These are phyloP conservation scores for Mungos mungo DNA, from an alignment of 2,113 vertebrate species.

Conservation along the genomic window DNA sequence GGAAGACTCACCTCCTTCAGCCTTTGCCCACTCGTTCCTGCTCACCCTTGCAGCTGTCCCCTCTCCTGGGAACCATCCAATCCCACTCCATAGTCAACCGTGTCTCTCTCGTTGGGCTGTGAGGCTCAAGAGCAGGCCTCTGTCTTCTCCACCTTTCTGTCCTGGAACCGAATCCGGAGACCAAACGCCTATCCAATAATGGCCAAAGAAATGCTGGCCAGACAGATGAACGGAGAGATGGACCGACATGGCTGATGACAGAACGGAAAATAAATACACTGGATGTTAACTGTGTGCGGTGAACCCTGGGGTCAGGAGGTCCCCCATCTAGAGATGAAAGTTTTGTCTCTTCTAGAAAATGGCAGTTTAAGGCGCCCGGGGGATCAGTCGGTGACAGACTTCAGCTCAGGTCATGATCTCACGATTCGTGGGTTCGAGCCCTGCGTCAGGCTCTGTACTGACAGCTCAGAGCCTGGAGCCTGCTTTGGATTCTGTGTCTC, in stretches of 20 bases:
- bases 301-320: neutral
- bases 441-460: too few relatives aligned
- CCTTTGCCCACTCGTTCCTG: neutral
- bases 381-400: too few relatives aligned
- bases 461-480: too few relatives aligned
- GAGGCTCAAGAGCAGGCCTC: neutral
- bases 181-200: neutral
- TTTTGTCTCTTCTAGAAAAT: neutral
- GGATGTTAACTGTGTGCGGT: neutral
- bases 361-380: neutral
- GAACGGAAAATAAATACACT: neutral
- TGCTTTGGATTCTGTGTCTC: too few relatives aligned
- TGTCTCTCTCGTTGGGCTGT: neutral
- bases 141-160: neutral
- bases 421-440: too few relatives aligned
- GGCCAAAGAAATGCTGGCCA: neutral
- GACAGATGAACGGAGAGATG: neutral
- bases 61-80: neutral
- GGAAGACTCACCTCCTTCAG: neutral
- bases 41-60: neutral
- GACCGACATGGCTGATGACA: neutral
- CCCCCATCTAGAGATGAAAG: neutral
- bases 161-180: neutral
- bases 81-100: neutral
- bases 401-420: too few relatives aligned